These are phyloP conservation scores for Chrysemys picta DNA, from an alignment of 2,113 vertebrate species.

Conservation along the genomic window DNA sequence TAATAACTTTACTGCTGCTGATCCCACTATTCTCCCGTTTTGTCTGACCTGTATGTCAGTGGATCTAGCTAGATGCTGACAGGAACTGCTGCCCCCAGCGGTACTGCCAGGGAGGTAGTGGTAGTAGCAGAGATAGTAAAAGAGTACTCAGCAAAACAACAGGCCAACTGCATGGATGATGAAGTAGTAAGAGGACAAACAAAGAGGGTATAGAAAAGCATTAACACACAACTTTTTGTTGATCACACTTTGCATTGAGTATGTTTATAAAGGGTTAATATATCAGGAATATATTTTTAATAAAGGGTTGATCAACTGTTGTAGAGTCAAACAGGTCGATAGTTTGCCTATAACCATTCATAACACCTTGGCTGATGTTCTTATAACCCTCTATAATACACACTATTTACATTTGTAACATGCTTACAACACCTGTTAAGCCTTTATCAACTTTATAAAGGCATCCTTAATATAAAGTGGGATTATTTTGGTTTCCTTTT, in stretches of 20 bases:
- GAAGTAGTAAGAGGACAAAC: neutral
- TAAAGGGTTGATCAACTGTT: neutral
- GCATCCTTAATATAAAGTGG: neutral
- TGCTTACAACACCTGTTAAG: neutral
- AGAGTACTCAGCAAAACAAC: slow-evolving; percentile 46
- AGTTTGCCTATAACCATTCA: rapidly evolving
- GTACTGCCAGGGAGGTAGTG: neutral
- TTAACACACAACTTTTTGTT: neutral
- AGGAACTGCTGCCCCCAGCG: neutral
- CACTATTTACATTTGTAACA: neutral
- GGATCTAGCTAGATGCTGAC: rapidly evolving
- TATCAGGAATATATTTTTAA: neutral
- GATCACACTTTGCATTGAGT: neutral
- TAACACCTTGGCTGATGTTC: neutral
- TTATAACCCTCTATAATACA: neutral
- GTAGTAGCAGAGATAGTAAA: neutral
- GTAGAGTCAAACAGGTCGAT: neutral
- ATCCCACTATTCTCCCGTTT: neutral
- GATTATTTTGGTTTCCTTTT: neutral
- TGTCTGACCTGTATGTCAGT: rapidly evolving
- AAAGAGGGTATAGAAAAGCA: neutral
- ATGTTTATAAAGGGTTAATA: neutral
- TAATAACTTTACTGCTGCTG: rapidly evolving
- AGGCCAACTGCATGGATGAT: neutral
- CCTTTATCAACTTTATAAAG: neutral